These are phyloP conservation scores for Coranthus polyacanthus DNA, from an alignment of 2,797 vertebrate species.

Conservation along the genomic window DNA sequence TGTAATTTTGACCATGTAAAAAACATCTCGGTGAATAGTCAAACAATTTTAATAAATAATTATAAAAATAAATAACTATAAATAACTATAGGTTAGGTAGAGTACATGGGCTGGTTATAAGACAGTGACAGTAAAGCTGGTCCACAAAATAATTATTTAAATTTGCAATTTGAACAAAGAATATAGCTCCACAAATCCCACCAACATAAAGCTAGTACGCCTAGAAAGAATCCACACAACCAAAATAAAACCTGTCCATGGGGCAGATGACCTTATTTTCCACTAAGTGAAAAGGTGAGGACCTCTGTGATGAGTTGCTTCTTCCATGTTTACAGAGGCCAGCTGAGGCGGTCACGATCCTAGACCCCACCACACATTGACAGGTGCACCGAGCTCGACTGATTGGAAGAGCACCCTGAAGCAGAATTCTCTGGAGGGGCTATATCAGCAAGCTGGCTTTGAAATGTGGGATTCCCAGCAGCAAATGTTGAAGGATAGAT, in stretches of 20 bases:
- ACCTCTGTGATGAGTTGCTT: neutral
- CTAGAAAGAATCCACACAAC: neutral
- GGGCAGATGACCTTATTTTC: neutral
- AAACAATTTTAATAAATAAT: too few species aligned
- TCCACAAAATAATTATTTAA: neutral
- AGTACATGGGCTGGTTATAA: too few species aligned
- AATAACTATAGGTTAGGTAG: too few species aligned
- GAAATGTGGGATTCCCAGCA: neutral
- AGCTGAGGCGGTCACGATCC: neutral
- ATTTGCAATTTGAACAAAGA: neutral
- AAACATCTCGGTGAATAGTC: too few species aligned
- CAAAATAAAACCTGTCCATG: slow-evolving; percentile 5
- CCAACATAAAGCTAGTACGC: too few species aligned
- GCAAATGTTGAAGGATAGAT: neutral
- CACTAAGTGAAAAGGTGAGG: neutral
- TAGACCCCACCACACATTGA: neutral
- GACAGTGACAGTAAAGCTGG: neutral
- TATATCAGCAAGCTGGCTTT: slow-evolving; percentile 13
- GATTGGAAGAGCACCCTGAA: neutral
- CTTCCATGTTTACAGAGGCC: neutral
- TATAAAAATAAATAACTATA: too few species aligned
- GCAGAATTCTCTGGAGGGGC: neutral
- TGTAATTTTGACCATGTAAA: too few species aligned
- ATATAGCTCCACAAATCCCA: neutral
- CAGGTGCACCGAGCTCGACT: neutral